Conservation (phyloP, 2,113 vertebrate species). For the Hyperoodon ampullatus region DNA sequence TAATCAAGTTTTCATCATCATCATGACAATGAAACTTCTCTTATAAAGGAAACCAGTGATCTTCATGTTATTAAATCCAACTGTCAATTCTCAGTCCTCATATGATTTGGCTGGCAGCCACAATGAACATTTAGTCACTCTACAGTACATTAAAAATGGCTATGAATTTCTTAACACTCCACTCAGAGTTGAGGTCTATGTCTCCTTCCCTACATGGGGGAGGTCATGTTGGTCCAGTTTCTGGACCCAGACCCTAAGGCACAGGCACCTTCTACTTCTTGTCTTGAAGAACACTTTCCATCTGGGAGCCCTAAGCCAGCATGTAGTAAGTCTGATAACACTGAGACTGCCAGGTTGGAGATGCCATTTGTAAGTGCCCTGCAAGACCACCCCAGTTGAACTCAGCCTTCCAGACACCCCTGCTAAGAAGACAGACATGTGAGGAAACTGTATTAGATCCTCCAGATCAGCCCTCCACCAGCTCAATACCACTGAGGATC, state of each 20-base stretch:
- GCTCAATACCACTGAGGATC: not conserved
- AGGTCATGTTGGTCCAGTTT: not conserved
- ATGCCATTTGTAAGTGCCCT: not conserved
- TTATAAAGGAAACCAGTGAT: not conserved
- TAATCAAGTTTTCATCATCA: not conserved
- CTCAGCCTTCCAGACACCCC: not conserved
- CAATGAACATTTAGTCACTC: not conserved
- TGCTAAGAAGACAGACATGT: not conserved
- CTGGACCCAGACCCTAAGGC: not conserved
- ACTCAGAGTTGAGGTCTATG: not conserved
- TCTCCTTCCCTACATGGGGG: fast-evolving
- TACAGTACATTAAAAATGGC: not conserved
- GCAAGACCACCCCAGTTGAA: not conserved
- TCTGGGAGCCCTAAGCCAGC: not conserved
- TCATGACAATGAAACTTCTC: not conserved
- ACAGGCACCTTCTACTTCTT: not conserved
- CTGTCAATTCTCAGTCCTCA: not conserved
- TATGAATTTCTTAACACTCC: not conserved
- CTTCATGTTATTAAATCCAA: not conserved
- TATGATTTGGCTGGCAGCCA: not conserved
- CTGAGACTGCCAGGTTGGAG: not conserved
- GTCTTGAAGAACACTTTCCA: not conserved
- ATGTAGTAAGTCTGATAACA: not conserved
- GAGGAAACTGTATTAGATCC: not conserved
- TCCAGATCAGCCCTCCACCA: not conserved